Percentiles rank a stretch among this genome's conserved stretches.
Evolutionary conservation across 2,113 vertebrate genomes (phyloP).

Genomic region (Boulengeromyrus knoepffleri): DNA sequence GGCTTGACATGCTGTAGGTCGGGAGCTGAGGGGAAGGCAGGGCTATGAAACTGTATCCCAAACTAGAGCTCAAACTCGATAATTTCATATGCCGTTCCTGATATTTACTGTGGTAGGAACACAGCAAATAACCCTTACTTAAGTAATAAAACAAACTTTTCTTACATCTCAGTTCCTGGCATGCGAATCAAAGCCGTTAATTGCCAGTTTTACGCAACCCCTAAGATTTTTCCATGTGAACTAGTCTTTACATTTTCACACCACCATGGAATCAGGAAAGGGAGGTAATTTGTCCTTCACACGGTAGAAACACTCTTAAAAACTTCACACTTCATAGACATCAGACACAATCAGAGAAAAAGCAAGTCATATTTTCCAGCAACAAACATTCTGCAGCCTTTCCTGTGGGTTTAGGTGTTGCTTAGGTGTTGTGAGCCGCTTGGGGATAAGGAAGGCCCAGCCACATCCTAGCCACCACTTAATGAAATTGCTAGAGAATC

Average conservation of each 20-base stretch:
- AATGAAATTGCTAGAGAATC: not conserved
- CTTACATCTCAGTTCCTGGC: not conserved
- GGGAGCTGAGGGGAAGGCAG: not conserved
- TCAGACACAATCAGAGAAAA: not conserved
- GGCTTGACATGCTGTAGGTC: not conserved
- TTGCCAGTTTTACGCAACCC: not conserved
- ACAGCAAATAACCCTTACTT: not conserved
- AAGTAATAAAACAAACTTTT: not conserved
- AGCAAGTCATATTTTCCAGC: not conserved
- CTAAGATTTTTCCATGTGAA: too few relatives aligned
- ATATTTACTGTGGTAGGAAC: not conserved
- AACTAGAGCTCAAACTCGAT: not conserved
- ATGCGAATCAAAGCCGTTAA: not conserved
- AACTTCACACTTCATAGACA: not conserved
- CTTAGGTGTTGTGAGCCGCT: not conserved
- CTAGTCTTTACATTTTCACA: not conserved
- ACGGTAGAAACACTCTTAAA: not conserved
- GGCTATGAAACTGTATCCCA: not conserved
- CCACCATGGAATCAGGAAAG: not conserved
- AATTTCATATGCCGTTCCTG: not conserved
- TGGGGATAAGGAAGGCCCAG: not conserved
- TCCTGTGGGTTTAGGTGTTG: not conserved
- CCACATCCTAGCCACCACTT: not conserved
- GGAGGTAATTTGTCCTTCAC: not conserved
- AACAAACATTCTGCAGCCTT: not conserved